A percentile compares a stretch with the other conserved stretches of the same genome.
Conservation (phyloP, 1,140 invertebrate species). For the Zaprionus camerounensis region DNA sequence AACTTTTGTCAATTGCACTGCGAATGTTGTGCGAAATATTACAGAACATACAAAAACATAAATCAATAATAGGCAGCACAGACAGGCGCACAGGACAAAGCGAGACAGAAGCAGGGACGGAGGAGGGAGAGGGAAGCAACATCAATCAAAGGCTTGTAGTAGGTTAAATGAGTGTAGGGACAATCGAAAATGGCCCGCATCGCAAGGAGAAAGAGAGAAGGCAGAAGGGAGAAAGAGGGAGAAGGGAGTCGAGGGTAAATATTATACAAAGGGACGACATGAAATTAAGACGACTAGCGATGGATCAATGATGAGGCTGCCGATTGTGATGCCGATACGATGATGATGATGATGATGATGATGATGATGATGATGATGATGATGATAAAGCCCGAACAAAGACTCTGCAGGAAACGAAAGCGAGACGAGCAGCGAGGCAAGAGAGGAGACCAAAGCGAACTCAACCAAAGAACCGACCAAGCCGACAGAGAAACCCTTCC, state of each 20-base stretch:
- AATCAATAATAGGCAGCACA: conserved; percentile 59
- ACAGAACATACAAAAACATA: conserved; percentile 63
- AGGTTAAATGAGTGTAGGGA: conserved; percentile 49
- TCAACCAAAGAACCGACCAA: background rate
- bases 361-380: conserved; percentile 23
- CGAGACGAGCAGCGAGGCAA: conserved; percentile 4
- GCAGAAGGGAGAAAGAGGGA: background rate
- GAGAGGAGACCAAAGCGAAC: background rate
- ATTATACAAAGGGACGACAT: conserved; percentile 57
- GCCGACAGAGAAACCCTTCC: conserved; percentile 29
- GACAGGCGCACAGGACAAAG: conserved; percentile 31
- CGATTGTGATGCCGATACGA: conserved; percentile 28
- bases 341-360: background rate
- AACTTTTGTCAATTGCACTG: conserved; percentile 72
- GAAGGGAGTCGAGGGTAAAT: conserved; percentile 11
- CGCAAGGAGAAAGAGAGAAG: background rate
- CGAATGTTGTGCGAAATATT: conserved; percentile 68
- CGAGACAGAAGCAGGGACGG: background rate
- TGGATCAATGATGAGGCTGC: conserved; percentile 58
- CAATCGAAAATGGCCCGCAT: conserved; percentile 47
- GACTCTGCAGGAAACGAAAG: conserved; percentile 45
- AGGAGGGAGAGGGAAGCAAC: conserved; percentile 26
- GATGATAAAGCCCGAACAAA: conserved; percentile 43
- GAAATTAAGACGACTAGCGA: conserved; percentile 71
- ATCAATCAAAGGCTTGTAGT: conserved; percentile 65